These are phyloP conservation scores for Phoxinus phoxinus DNA, from an alignment of 2,113 vertebrate species.

Conservation along the genomic window DNA sequence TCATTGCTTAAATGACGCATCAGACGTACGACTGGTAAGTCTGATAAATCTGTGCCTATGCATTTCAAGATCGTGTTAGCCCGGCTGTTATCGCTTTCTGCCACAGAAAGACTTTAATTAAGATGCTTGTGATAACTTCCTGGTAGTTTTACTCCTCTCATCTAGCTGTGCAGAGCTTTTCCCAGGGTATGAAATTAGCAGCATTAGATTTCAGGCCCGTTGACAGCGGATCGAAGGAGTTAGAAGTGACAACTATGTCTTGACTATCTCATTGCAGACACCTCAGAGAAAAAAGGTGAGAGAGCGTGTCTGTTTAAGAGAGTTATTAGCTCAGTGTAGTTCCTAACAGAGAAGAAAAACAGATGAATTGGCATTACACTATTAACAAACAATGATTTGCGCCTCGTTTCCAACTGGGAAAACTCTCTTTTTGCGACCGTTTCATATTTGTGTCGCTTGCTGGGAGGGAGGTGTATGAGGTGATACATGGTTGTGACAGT, in stretches of 20 bases:
- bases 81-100: conserved; percentile 15
- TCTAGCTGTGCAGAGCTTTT: conserved; percentile 8
- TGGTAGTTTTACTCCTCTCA: not conserved
- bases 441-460: not conserved
- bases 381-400: not conserved
- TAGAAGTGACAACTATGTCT: conserved; percentile 4
- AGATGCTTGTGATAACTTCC: conserved; percentile 30
- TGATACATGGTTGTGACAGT: conserved; percentile 8
- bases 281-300: not conserved
- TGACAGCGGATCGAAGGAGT: not conserved
- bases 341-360: not conserved
- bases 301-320: not conserved
- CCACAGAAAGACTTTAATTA: conserved; percentile 42
- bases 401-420: not conserved
- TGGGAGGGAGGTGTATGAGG: not conserved
- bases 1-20: conserved; percentile 1
- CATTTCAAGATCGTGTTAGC: conserved; percentile 42
- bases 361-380: not conserved
- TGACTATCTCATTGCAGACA: conserved; percentile 10
- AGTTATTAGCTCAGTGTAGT: not conserved
- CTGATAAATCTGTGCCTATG: conserved; percentile 41
- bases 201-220: not conserved
- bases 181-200: conserved; percentile 14
- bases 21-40: not conserved
- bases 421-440: conserved; percentile 2